These are phyloP conservation scores for Rhynchomys soricoides DNA, from an alignment of 2,113 vertebrate genomes.

Conservation along the genomic window DNA sequence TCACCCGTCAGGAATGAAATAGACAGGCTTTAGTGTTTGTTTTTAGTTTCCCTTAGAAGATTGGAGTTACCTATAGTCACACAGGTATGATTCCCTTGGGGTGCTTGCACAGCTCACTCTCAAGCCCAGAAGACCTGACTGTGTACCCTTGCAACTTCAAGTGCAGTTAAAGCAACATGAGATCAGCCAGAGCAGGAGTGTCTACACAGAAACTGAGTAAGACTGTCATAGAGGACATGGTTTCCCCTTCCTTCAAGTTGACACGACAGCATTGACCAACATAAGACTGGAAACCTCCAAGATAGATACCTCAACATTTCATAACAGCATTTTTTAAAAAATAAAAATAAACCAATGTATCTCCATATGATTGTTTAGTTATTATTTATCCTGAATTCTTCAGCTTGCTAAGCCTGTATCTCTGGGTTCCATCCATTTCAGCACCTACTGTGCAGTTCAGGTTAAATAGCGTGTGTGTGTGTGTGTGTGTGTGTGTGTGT, in stretches of 20 bases:
- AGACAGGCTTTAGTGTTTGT: not conserved
- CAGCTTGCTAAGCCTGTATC: not conserved
- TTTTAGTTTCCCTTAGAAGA: not conserved
- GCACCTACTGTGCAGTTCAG: not conserved
- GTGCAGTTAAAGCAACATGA: not conserved
- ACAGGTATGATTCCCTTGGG: not conserved
- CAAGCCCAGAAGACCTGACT: not conserved
- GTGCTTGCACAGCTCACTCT: not conserved
- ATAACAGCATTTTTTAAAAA: not conserved
- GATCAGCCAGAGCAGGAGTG: not conserved
- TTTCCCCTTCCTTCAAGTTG: not conserved
- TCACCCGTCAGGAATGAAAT: not conserved
- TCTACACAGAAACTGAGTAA: not conserved
- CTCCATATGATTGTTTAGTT: not conserved
- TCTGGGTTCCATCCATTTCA: not conserved
- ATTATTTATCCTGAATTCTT: not conserved
- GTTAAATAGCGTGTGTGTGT: not conserved
- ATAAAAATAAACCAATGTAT: not conserved
- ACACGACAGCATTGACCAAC: not conserved
- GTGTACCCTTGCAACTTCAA: not conserved
- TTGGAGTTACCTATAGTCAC: not conserved
- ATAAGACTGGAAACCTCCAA: not conserved
- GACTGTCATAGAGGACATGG: not conserved
- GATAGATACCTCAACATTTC: not conserved
- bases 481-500: fast-evolving